phyloP scores from a whole-genome alignment of 2,888 invertebrate genomes.

The Augiades crinisus region DNA sequence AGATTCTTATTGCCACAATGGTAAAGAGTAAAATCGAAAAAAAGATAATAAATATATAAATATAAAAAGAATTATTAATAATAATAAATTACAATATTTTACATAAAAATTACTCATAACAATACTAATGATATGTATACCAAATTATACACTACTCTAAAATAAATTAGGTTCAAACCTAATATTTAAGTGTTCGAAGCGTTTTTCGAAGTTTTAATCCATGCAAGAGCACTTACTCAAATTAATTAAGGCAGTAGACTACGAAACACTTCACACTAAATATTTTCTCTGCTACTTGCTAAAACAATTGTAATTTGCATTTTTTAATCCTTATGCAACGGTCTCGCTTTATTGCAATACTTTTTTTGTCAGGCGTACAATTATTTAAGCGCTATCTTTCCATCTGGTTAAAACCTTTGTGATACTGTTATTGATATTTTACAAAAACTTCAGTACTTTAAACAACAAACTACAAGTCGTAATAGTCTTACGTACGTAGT shows the following conservation, averaged over 20 bases:
- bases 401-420: background rate
- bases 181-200: background rate
- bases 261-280: conserved; percentile 6
- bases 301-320: conserved; percentile 20
- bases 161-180: background rate
- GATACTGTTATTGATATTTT: no score
- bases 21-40: no score
- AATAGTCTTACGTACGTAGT: no score
- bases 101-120: no score
- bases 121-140: no score
- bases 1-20: no score
- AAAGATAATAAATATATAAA: no score
- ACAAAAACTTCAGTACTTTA: no score
- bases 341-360: conserved; percentile 4
- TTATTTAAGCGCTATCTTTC: conserved; percentile 1
- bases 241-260: conserved; percentile 9
- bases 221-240: conserved; percentile 1
- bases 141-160: no score
- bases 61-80: no score
- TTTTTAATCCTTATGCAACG: conserved; percentile 15
- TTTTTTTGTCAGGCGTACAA: conserved; percentile 14
- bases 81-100: no score
- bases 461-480: no score
- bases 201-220: background rate
- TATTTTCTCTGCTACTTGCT: conserved; percentile 3